phyloP scores from a whole-genome alignment of 2,113 vertebrate genomes.

The Mesocricetus auratus region DNA sequence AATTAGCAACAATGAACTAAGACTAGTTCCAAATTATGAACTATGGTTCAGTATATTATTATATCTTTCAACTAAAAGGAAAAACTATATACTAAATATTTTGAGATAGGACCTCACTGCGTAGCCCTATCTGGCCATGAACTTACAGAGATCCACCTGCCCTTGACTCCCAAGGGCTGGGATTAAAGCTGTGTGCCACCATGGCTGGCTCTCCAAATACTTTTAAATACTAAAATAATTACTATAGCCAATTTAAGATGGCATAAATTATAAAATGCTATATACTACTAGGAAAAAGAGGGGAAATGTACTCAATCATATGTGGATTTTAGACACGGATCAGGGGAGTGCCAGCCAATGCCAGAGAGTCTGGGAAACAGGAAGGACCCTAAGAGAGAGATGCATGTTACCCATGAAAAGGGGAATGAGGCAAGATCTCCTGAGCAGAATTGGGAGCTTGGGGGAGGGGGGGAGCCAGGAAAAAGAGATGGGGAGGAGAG shows the following conservation, averaged over 20 bases:
- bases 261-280: constrained; percentile 32
- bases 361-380: too few species aligned
- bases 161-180: neutral
- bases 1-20: constrained; percentile 18
- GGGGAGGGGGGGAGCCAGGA: too few species aligned
- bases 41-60: neutral
- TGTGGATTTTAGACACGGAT: too few species aligned
- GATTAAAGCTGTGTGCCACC: neutral
- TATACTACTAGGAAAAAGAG: neutral
- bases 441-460: too few species aligned
- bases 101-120: neutral
- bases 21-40: constrained; percentile 28
- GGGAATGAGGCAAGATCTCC: too few species aligned
- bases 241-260: neutral
- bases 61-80: neutral
- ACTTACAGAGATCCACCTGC: neutral
- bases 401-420: too few species aligned
- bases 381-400: too few species aligned
- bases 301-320: too few species aligned
- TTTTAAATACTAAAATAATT: constrained; percentile 19
- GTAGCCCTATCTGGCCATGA: neutral
- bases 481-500: too few species aligned
- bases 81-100: neutral
- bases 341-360: too few species aligned
- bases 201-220: neutral